Conservation (phyloP, 2,797 vertebrate species). For the Semaprochilodus insignis region DNA sequence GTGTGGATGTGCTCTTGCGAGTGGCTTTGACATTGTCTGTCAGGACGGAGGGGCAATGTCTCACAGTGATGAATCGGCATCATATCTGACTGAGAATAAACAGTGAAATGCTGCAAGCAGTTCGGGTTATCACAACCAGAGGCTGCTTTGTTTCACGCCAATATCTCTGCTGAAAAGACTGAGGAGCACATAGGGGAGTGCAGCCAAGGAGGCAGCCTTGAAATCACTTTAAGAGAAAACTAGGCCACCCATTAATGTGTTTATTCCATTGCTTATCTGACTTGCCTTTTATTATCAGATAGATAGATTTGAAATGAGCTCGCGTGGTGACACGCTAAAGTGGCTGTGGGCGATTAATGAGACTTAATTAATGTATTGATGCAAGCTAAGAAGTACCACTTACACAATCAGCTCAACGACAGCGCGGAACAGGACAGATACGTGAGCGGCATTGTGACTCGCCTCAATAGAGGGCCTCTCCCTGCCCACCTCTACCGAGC, state of each 20-base stretch:
- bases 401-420: conserved; percentile 63
- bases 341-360: conserved; percentile 62
- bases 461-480: conserved; percentile 37
- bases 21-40: conserved; percentile 26
- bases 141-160: neutral
- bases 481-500: conserved; percentile 55
- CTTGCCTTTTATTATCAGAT: conserved; percentile 65
- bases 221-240: conserved; percentile 53
- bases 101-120: neutral
- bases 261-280: conserved; percentile 61
- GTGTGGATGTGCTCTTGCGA: conserved; percentile 39
- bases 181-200: neutral
- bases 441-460: conserved; percentile 50
- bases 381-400: conserved; percentile 65
- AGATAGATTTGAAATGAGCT: conserved; percentile 65
- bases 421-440: conserved; percentile 53
- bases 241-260: conserved; percentile 61
- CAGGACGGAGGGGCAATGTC: neutral
- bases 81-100: conserved; percentile 14
- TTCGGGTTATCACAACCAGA: neutral
- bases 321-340: conserved; percentile 51
- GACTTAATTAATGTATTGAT: conserved; percentile 72
- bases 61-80: conserved; percentile 6
- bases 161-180: no score
- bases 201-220: neutral